Conservation (phyloP, 2,113 vertebrate species). For the Empidonax traillii region DNA sequence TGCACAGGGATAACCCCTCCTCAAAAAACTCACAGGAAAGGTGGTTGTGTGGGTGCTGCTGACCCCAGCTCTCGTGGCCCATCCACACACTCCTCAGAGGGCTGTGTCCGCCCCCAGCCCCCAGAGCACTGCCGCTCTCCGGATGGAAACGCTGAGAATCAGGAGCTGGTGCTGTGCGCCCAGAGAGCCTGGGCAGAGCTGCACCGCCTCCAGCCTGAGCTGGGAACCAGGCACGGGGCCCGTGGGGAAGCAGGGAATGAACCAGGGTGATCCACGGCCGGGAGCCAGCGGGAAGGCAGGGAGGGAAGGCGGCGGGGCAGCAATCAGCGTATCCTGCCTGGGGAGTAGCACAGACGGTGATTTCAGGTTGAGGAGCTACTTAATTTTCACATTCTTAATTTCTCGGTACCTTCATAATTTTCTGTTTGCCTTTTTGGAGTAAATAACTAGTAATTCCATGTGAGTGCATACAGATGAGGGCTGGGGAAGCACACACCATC, state of each 20-base stretch:
- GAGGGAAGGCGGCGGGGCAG: neutral
- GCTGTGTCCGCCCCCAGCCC: neutral
- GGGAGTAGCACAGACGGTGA: neutral
- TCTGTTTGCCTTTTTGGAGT: neutral
- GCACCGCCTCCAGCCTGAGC: neutral
- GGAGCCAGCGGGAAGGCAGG: neutral
- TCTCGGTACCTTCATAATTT: neutral
- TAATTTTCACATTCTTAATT: neutral
- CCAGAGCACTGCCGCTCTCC: fast-evolving
- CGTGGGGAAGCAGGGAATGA: neutral
- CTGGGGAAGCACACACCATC: neutral
- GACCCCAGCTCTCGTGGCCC: fast-evolving
- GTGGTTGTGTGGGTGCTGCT: neutral
- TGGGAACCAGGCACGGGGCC: neutral
- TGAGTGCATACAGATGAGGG: neutral
- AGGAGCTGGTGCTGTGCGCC: neutral
- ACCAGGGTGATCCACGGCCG: neutral
- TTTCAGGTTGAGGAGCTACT: neutral
- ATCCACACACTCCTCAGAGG: neutral
- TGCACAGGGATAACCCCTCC: fast-evolving
- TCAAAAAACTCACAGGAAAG: neutral
- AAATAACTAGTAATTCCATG: neutral
- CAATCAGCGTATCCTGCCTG: neutral
- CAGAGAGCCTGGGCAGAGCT: neutral
- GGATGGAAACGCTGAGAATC: neutral